Evolutionary conservation across 1,140 invertebrate genomes (phyloP).

Genomic region (Pogonomyrmex californicus): DNA sequence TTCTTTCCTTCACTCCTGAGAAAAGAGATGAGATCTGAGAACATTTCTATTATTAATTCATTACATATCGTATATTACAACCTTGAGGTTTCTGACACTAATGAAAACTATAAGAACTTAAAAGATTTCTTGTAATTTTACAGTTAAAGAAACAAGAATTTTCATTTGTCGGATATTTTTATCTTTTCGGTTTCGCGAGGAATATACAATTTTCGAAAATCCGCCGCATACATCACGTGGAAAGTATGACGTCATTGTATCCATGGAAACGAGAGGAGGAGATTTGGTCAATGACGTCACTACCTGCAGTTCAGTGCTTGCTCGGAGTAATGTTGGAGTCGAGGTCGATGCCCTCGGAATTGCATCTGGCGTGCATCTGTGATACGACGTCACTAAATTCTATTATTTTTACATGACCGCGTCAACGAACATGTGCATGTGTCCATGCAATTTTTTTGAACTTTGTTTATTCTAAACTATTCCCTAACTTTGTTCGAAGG

Average conservation of each 20-base stretch:
- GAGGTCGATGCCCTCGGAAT: slow-evolving; percentile 79
- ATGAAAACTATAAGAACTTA: background rate
- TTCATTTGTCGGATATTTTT: background rate
- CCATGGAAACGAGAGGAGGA: slow-evolving; percentile 78
- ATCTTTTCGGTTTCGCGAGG: background rate
- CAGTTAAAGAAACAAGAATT: background rate
- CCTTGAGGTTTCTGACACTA: background rate
- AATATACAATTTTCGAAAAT: slow-evolving; percentile 42
- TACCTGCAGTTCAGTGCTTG: slow-evolving; percentile 75
- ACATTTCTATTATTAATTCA: slow-evolving; percentile 6
- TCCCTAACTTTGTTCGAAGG: background rate
- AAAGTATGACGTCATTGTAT: slow-evolving; percentile 79
- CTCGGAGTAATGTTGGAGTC: slow-evolving; percentile 57
- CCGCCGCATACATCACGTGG: slow-evolving; percentile 30
- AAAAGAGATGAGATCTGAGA: background rate
- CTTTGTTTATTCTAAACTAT: background rate
- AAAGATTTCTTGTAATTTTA: background rate
- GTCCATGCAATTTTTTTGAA: slow-evolving; percentile 6
- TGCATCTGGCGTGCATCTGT: slow-evolving; percentile 77
- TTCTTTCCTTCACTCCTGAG: background rate
- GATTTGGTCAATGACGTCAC: slow-evolving; percentile 77
- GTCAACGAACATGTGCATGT: background rate
- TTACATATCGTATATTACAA: background rate
- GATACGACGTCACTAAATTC: slow-evolving; percentile 76
- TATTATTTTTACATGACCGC: slow-evolving; percentile 16